Percentiles rank a stretch among this genome's conserved stretches.
Conservation (phyloP, 2,888 invertebrate species). For the Ceriagrion tenellum region DNA sequence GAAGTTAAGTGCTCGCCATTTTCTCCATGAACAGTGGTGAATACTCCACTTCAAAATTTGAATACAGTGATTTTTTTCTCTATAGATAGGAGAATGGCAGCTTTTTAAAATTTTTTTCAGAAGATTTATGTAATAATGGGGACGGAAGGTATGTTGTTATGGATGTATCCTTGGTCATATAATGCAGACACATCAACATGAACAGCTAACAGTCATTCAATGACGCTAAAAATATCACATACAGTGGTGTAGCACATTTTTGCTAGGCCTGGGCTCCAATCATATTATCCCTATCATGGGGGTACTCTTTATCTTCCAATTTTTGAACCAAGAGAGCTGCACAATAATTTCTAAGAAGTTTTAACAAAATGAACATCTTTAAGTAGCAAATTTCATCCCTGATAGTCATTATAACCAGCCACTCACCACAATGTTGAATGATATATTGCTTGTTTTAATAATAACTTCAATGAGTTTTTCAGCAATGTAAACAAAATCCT, state of each 20-base stretch:
- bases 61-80: background rate
- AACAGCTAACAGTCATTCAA: constrained; percentile 40
- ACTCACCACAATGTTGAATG: no score
- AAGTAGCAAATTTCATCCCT: background rate
- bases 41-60: background rate
- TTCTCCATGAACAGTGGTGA: background rate
- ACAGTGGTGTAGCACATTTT: background rate
- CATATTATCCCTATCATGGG: background rate
- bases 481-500: no score
- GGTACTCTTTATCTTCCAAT: background rate
- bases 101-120: background rate
- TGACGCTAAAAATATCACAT: constrained; percentile 23
- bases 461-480: no score
- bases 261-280: background rate
- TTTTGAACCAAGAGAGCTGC: background rate
- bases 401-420: no score
- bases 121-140: background rate
- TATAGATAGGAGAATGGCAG: background rate
- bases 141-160: constrained; percentile 53
- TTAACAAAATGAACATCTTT: background rate
- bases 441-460: no score
- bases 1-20: background rate
- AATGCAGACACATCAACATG: constrained; percentile 50
- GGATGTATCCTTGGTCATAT: constrained; percentile 50
- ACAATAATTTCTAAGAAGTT: background rate